Evolutionary conservation across 2,797 vertebrate species (phyloP).

Genomic region (Alauda arvensis): DNA sequence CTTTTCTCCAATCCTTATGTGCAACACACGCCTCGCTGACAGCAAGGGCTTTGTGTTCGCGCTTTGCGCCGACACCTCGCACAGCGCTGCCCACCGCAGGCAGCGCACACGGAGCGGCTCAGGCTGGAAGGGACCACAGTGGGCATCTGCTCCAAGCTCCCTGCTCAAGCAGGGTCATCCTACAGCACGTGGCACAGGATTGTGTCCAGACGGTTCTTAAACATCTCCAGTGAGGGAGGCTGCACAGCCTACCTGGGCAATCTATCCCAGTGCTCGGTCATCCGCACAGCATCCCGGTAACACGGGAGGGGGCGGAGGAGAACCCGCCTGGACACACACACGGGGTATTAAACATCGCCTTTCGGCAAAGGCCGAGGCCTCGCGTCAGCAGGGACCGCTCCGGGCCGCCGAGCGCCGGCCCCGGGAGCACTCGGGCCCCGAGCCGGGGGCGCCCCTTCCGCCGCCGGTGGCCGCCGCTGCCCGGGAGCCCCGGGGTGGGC

Average conservation of each 20-base stretch:
- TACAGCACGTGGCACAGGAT: not conserved
- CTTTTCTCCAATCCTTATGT: not conserved
- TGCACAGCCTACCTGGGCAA: not conserved
- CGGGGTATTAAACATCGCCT: accelerated
- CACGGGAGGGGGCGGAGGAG: not conserved
- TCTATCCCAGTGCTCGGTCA: not conserved
- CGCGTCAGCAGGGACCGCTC: not conserved
- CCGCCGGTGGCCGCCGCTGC: not conserved
- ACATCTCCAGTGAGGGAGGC: not conserved
- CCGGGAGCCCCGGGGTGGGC: not conserved
- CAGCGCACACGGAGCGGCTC: not conserved
- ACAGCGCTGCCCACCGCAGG: not conserved
- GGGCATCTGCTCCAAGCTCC: not conserved
- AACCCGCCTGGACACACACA: not conserved
- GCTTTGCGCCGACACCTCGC: accelerated
- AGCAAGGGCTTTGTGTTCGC: not conserved
- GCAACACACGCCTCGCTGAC: not conserved
- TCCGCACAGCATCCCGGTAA: not conserved
- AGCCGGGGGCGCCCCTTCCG: not conserved
- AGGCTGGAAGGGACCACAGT: accelerated
- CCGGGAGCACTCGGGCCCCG: not conserved
- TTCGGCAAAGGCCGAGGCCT: not conserved
- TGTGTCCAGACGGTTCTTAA: not conserved
- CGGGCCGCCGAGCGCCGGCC: not conserved
- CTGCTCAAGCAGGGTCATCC: not conserved